A percentile compares a stretch with the other conserved stretches of the same genome.
phyloP scores from a whole-genome alignment of 2,888 invertebrate genomes.

The Scaptomyza caliginosa region DNA sequence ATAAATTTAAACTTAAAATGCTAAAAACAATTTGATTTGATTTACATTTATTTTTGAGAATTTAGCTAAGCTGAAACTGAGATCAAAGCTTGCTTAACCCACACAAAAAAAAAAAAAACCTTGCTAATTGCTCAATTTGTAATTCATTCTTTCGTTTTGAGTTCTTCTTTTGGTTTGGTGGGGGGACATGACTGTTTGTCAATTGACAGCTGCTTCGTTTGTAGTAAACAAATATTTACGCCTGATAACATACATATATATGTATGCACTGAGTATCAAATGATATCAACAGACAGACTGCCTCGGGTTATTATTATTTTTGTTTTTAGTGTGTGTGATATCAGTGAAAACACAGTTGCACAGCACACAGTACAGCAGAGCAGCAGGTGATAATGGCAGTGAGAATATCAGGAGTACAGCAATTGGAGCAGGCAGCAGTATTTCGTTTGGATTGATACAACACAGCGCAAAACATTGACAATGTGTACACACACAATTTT shows the following conservation, averaged over 20 bases:
- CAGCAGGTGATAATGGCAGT: slow-evolving; percentile 72
- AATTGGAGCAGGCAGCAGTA: slow-evolving; percentile 49
- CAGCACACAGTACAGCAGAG: slow-evolving; percentile 9
- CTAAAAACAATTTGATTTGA: too few species aligned
- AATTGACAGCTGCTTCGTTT: slow-evolving; percentile 35
- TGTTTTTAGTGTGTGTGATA: too few species aligned
- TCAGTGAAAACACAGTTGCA: slow-evolving; percentile 13
- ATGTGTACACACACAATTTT: slow-evolving; percentile 49
- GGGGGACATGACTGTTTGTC: too few species aligned
- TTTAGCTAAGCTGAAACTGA: too few species aligned
- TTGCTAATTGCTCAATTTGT: slow-evolving; percentile 19
- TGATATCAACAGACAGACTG: slow-evolving; percentile 34
- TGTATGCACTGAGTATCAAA: slow-evolving; percentile 14
- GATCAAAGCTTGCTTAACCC: background rate
- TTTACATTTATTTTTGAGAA: too few species aligned
- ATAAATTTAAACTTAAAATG: background rate
- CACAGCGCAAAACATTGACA: slow-evolving; percentile 24
- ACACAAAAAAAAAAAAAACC: too few species aligned
- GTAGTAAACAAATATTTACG: slow-evolving; percentile 32
- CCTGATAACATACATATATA: slow-evolving; percentile 56
- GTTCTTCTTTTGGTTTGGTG: slow-evolving; percentile 1
- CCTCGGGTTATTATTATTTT: too few species aligned
- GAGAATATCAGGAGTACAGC: slow-evolving; percentile 73
- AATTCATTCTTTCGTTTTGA: background rate
- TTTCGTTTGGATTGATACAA: background rate